Conservation (phyloP, 2,888 invertebrate species). For the Fragum sueziense region DNA sequence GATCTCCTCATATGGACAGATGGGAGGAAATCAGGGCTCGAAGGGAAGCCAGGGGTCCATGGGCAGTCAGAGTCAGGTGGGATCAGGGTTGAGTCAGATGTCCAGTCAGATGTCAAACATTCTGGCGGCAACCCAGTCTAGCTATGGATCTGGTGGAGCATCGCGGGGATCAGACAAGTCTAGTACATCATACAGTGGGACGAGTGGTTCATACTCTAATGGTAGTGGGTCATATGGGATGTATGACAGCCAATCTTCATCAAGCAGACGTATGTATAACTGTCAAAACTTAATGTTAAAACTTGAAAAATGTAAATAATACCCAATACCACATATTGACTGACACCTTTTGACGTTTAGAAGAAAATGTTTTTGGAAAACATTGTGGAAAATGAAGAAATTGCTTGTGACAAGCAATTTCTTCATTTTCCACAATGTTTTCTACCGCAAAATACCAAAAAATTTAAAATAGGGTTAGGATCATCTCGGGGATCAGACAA, state of each 20-base stretch:
- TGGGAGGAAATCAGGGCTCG: background rate
- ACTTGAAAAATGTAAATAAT: too few relatives aligned
- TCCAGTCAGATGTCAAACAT: conserved; percentile 17
- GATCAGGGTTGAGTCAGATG: background rate
- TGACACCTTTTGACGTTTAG: too few relatives aligned
- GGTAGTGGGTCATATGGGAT: background rate
- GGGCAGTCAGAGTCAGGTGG: conserved; percentile 15
- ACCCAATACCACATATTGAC: too few relatives aligned
- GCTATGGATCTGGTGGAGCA: conserved; percentile 12
- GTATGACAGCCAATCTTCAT: conserved; percentile 1
- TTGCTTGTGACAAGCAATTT: too few relatives aligned
- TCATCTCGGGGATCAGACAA: background rate
- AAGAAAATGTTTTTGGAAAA: too few relatives aligned
- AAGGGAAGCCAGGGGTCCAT: background rate
- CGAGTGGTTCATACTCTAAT: background rate
- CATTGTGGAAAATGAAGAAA: background rate
- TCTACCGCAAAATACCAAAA: too few relatives aligned
- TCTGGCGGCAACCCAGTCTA: conserved; percentile 18
- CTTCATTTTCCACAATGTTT: too few relatives aligned
- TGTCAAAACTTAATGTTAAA: too few relatives aligned
- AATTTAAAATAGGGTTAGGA: too few relatives aligned
- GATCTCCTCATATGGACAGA: background rate
- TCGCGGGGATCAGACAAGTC: background rate
- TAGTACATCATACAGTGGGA: background rate
- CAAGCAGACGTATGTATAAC: background rate